Conservation (phyloP, 1,140 invertebrate genomes). For the Drosophila seguyi region DNA sequence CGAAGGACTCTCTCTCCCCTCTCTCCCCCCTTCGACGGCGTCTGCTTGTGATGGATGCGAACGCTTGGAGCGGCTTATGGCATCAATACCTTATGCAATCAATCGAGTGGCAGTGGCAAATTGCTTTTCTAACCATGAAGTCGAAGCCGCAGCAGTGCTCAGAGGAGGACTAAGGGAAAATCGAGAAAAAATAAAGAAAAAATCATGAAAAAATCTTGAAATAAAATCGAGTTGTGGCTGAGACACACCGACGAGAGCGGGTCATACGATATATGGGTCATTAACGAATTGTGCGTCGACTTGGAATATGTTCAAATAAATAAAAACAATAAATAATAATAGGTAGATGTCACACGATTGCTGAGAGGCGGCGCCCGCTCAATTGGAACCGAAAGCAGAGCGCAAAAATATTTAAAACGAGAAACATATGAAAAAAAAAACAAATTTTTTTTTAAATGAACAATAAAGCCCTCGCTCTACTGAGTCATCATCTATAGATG, state of each 20-base stretch:
- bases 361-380: conserved; percentile 15
- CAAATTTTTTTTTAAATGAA: conserved; percentile 10
- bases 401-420: conserved; percentile 23
- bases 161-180: neutral
- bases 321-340: conserved; percentile 48
- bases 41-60: conserved; percentile 23
- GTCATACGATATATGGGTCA: conserved; percentile 64
- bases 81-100: conserved; percentile 56
- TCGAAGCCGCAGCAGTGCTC: conserved; percentile 42
- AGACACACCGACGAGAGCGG: conserved; percentile 14
- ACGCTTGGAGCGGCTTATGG: conserved; percentile 40
- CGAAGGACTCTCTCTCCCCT: conserved; percentile 2
- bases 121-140: conserved; percentile 53
- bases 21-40: neutral
- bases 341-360: conserved; percentile 22
- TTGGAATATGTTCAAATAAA: conserved; percentile 49
- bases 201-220: too few species aligned
- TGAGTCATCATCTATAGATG: conserved; percentile 35
- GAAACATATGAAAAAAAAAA: conserved; percentile 10
- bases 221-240: conserved; percentile 38
- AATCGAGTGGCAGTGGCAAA: conserved; percentile 58
- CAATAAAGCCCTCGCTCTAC: conserved; percentile 6
- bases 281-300: conserved; percentile 60
- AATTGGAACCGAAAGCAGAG: conserved; percentile 30
- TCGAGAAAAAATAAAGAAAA: conserved; percentile 12